Evolutionary conservation across 1,140 invertebrate genomes (phyloP).

Genomic region (Metopolophium dirhodum): DNA sequence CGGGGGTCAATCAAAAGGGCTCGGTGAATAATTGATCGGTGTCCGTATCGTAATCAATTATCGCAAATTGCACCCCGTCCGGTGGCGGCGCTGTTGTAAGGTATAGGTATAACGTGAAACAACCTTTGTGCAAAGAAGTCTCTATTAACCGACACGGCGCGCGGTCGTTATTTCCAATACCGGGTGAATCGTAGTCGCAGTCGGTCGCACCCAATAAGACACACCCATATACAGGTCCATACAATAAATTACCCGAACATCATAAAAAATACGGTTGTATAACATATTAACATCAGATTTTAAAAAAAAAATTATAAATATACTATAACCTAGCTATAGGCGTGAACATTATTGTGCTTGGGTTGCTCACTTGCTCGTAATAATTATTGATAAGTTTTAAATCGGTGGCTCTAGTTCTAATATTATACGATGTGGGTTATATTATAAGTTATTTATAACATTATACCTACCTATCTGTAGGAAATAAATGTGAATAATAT

Average conservation of each 20-base stretch:
- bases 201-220: background rate
- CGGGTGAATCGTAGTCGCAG: background rate
- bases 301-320: background rate
- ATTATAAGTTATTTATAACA: too few species aligned
- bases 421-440: background rate
- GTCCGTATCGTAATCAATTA: slow-evolving; percentile 26
- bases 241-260: background rate
- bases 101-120: background rate
- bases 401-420: background rate
- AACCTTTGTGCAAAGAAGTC: slow-evolving; percentile 5
- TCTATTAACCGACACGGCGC: background rate
- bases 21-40: slow-evolving; percentile 39
- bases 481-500: background rate
- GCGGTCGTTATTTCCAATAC: background rate
- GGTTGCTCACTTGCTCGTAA: too few species aligned
- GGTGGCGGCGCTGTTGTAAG: background rate
- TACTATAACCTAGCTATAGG: too few species aligned
- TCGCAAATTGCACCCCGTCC: slow-evolving; percentile 3
- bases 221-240: background rate
- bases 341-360: background rate
- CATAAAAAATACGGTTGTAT: background rate
- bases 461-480: background rate
- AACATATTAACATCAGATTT: background rate
- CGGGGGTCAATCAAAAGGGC: slow-evolving; percentile 32
- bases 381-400: too few species aligned